Conservation (phyloP, 2,113 vertebrate species). For the Calypte anna region DNA sequence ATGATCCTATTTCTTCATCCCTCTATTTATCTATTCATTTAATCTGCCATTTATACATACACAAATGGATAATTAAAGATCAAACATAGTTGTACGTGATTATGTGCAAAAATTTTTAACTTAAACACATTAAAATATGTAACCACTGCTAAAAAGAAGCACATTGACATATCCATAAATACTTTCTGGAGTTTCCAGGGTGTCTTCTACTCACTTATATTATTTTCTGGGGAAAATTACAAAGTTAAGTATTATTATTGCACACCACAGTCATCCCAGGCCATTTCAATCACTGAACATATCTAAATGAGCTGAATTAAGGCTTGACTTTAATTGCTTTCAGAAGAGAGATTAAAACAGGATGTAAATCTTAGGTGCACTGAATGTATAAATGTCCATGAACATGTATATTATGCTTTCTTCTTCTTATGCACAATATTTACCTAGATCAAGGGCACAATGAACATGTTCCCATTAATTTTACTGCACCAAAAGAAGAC, state of each 20-base stretch:
- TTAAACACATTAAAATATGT: neutral
- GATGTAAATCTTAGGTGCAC: neutral
- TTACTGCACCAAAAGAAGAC: neutral
- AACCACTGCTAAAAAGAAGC: neutral
- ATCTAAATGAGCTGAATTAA: neutral
- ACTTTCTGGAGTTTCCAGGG: neutral
- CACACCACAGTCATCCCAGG: neutral
- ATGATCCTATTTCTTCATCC: neutral
- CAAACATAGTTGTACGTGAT: neutral
- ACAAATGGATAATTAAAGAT: neutral
- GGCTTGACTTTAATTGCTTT: neutral
- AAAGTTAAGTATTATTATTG: rapidly evolving
- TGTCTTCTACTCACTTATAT: neutral
- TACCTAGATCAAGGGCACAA: neutral
- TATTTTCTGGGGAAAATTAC: neutral
- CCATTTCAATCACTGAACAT: neutral
- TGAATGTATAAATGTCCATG: neutral
- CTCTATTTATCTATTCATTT: neutral
- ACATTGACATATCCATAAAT: neutral
- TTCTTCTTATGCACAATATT: neutral
- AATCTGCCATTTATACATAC: neutral
- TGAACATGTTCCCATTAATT: neutral
- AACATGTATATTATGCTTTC: neutral
- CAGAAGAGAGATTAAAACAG: neutral
- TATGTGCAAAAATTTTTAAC: neutral